These are phyloP conservation scores for Pseudonaja textilis DNA, from an alignment of 2,113 vertebrate genomes.

Conservation along the genomic window DNA sequence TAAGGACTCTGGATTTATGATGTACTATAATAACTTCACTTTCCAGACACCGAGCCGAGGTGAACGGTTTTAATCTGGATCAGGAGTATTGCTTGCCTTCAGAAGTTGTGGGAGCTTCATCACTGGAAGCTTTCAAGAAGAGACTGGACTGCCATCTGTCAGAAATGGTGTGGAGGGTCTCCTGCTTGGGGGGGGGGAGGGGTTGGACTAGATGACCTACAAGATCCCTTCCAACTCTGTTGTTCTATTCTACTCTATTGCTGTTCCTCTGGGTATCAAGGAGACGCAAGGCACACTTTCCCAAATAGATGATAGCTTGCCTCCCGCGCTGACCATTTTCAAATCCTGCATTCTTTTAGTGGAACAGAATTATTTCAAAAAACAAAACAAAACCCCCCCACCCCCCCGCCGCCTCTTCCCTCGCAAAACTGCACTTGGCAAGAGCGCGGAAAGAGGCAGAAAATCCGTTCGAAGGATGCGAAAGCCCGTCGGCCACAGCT, in stretches of 20 bases:
- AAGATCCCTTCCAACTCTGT: too few relatives aligned
- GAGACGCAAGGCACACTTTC: background rate
- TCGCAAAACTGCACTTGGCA: background rate
- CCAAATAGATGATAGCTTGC: background rate
- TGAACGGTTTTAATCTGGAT: background rate
- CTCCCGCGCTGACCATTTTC: background rate
- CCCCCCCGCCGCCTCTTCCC: rapidly evolving
- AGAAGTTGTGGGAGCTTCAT: too few relatives aligned
- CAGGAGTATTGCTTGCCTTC: background rate
- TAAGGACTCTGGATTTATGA: background rate
- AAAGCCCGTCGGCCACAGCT: background rate
- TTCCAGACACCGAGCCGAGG: background rate
- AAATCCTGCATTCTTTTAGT: background rate
- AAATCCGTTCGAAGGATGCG: background rate
- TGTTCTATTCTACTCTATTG: background rate
- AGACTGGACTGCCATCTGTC: too few relatives aligned
- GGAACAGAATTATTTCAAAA: background rate
- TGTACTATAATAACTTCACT: background rate
- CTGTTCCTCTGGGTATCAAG: background rate
- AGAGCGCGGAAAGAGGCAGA: background rate
- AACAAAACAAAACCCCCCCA: too few relatives aligned
- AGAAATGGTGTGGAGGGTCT: too few relatives aligned
- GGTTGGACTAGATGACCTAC: too few relatives aligned
- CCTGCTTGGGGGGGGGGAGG: too few relatives aligned
- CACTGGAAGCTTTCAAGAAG: too few relatives aligned